These are phyloP conservation scores for Cryptocephalus moraei DNA, from an alignment of 2,888 invertebrate genomes.

Conservation along the genomic window DNA sequence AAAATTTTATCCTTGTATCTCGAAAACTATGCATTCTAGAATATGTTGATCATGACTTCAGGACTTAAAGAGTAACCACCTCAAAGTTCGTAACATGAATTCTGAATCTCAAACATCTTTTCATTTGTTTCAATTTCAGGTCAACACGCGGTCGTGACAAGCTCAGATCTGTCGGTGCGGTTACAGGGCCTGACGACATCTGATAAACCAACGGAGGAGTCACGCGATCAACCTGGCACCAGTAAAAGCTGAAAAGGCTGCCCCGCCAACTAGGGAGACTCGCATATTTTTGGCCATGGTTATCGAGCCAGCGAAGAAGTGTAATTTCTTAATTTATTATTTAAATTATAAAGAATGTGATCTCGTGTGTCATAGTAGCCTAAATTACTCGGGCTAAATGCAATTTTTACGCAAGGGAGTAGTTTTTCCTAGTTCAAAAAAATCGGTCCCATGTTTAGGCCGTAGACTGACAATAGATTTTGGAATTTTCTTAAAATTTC, in stretches of 20 bases:
- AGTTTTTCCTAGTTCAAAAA: neutral
- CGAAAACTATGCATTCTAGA: no score
- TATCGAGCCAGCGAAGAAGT: no score
- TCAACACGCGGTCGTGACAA: constrained; percentile 59
- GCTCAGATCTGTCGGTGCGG: constrained; percentile 66
- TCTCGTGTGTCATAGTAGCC: constrained; percentile 6
- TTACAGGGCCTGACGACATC: constrained; percentile 60
- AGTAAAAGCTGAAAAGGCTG: constrained; percentile 21
- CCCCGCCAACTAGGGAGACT: neutral
- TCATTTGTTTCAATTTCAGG: constrained; percentile 30
- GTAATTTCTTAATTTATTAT: constrained; percentile 3
- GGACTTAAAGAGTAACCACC: no score
- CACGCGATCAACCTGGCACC: constrained; percentile 22
- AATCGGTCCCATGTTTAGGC: no score
- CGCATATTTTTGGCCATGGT: no score
- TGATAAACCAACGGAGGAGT: constrained; percentile 33
- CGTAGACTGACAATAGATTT: no score
- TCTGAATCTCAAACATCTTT: neutral
- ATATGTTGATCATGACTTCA: no score
- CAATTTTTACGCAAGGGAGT: constrained; percentile 1
- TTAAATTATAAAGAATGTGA: constrained; percentile 4
- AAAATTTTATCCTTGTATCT: no score
- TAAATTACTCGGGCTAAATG: constrained; percentile 6
- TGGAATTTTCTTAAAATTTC: no score
- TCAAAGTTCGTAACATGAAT: no score